Base-by-base conservation (phyloP, 1,140 invertebrate species). In the Tenebrio molitor region DNA sequence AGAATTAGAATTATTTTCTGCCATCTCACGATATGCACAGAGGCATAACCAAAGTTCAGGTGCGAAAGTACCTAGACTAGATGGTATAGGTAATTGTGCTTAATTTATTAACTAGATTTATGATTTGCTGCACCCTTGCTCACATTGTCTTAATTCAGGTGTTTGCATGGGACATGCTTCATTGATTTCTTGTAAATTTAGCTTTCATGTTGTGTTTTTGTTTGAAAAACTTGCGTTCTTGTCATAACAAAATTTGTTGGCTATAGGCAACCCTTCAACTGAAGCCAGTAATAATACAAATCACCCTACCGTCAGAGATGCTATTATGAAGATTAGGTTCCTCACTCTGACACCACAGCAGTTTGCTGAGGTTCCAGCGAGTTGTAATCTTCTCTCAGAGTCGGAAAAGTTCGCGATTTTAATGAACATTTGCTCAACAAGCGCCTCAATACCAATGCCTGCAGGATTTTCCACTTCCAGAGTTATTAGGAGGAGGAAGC, bases 331-430 rank as follows among this genome's bases (percentile, higher is more conserved):
- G 81, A 90, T 92, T 50, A 85, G 92, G 16, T 94, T 95, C 82
- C 84, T 95, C 0, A 92, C 91, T 0, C 82, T 95, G 73, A 90
- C 88, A 0, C 89, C 92, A 0, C 88, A 92, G 77, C 89, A 94
- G 84, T 95, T 95, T 82, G 92, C 93, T 0, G 90, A 91, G 76
- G 91, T 91, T 0, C 91, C 92, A 1, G 93, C 90, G 0, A 85
- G 88, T 14, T 93, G 92, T 0, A 85, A 86, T 21, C 82, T 95
- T 1, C 84, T 95, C 7, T 88, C 88, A 0, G 88, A 91, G 80
- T 86, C 91, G 8, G 93, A 95, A 81, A 89, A 91, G n/a, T 90
- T 93, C 75, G 88, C 91, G 0, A 89, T 95, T 44, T 84, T 95
- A 0, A 93, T 94, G 88, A 93, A 94, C 80, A 93, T 94, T 69